Conservation (phyloP, 2,113 vertebrate genomes). For the Podarcis cretensis region DNA sequence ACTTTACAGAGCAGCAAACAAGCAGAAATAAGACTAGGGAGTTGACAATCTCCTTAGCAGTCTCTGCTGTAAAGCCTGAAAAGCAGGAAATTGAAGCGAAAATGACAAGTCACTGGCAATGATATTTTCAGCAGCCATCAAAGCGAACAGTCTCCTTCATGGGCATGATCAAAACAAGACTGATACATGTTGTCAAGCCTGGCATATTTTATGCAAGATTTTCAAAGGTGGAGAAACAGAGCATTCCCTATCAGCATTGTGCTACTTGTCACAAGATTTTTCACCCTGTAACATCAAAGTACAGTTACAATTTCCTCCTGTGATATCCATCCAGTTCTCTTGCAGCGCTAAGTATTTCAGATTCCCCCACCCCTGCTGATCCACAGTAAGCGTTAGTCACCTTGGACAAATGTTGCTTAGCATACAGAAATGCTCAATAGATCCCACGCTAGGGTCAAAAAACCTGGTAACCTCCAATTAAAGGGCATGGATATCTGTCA, state of each 20-base stretch:
- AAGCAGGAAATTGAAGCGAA: slow-evolving; percentile 44
- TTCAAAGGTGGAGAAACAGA: not conserved
- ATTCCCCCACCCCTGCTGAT: slow-evolving; percentile 30
- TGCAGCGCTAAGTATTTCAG: not conserved
- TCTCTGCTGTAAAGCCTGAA: slow-evolving; percentile 2
- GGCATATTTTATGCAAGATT: slow-evolving; percentile 27
- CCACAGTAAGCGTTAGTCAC: slow-evolving; percentile 38
- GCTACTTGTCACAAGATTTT: slow-evolving; percentile 37
- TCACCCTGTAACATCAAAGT: not conserved
- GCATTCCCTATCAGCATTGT: not conserved
- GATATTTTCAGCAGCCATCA: slow-evolving; percentile 16
- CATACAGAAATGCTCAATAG: slow-evolving; percentile 26
- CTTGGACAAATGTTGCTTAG: slow-evolving; percentile 21
- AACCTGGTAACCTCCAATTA: not conserved
- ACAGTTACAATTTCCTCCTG: slow-evolving; percentile 13
- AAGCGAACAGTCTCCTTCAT: slow-evolving; percentile 21
- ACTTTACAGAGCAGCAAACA: not conserved
- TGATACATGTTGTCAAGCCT: slow-evolving; percentile 29
- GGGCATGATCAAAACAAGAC: slow-evolving; percentile 50
- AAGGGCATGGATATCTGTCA: not conserved
- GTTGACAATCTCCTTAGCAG: slow-evolving; percentile 11
- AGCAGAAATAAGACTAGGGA: not conserved
- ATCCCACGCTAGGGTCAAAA: slow-evolving; percentile 23
- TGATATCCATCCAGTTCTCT: slow-evolving; percentile 44
- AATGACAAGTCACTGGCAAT: slow-evolving; percentile 30